Base-by-base conservation (phyloP, 2,888 invertebrate species). In the Prosapia bicincta region DNA sequence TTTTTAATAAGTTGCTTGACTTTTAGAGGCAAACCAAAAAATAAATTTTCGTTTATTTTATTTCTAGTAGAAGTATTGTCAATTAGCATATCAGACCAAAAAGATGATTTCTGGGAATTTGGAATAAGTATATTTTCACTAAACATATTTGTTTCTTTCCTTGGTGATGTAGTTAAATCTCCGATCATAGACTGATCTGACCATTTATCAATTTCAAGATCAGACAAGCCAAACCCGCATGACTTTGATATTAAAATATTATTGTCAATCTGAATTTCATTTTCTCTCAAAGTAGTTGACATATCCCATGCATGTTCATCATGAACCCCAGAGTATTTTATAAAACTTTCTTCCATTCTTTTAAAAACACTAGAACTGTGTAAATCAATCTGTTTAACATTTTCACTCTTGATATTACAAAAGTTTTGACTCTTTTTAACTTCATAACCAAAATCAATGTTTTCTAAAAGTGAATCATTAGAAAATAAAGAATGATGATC, bases 1-100 rank as follows among this genome's bases (percentile, higher is more conserved):
- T 89, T 87, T 80, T 91, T 89, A 79, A 97, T 90, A 79, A 97
- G 85, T 13, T 88, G 86, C 83, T 91, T 90, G 0, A 94, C 91
- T 81, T 86, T 87, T 0, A 87, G 83, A 0, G 97, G 94, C 65
- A 97, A 86, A 0, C 94, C 96, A 87, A 93, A 96, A 85, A 95
- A 97, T 15, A 76, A 70, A 26, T 66, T 54, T 6, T 69, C 38
- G 24, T 76, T 71, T 28, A n/a, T n/a, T n/a, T n/a, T n/a, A n/a
- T n/a, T n/a, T n/a, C n/a, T n/a, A n/a, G n/a, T n/a, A n/a, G n/a
- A n/a, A n/a, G n/a, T n/a, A n/a, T n/a, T n/a, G n/a, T n/a, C n/a
- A n/a, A n/a, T n/a, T n/a, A n/a, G n/a, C n/a, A n/a, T n/a, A n/a
- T n/a, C n/a, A n/a, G n/a, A n/a, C n/a, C n/a, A n/a, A n/a, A n/a